phyloP scores from a whole-genome alignment of 2,888 invertebrate species.

The Anoncus sp. region DNA sequence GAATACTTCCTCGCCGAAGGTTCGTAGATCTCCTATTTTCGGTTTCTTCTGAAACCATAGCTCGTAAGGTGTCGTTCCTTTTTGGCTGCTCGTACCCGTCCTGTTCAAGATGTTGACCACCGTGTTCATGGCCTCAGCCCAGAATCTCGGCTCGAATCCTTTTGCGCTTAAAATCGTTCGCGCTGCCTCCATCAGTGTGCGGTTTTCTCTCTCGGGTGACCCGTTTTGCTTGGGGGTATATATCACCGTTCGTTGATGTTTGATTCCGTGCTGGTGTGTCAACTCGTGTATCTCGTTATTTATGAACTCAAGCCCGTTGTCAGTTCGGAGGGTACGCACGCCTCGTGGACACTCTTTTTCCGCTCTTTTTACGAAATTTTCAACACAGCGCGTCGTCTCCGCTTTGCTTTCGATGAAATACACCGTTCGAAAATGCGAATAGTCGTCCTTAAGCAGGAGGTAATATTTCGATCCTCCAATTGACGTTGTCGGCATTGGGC shows the following conservation, averaged over 20 bases:
- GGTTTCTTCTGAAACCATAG: constrained; percentile 18
- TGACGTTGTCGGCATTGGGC: constrained; percentile 38
- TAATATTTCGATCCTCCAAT: constrained; percentile 49
- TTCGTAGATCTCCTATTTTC: constrained; percentile 2
- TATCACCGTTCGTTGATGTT: background rate
- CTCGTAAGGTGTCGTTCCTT: constrained; percentile 38
- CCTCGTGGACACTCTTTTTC: background rate
- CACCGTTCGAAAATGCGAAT: constrained; percentile 5
- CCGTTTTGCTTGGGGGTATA: constrained; percentile 14
- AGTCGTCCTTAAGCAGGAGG: constrained; percentile 42
- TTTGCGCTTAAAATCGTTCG: constrained; percentile 44
- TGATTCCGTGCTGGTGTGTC: background rate
- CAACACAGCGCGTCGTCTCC: background rate
- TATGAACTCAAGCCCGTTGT: constrained; percentile 64
- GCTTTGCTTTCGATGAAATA: constrained; percentile 14
- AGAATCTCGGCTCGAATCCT: constrained; percentile 19
- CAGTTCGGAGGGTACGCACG: constrained; percentile 56
- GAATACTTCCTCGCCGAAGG: constrained; percentile 32
- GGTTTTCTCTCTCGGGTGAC: background rate
- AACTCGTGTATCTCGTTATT: constrained; percentile 24
- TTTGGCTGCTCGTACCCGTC: constrained; percentile 19
- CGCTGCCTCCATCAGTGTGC: constrained; percentile 47
- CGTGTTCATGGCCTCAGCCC: constrained; percentile 40
- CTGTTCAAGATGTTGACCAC: constrained; percentile 27
- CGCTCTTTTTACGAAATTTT: background rate